Evolutionary conservation across 2,113 vertebrate species (phyloP).

Genomic region (Chloropsis cyanopogon): DNA sequence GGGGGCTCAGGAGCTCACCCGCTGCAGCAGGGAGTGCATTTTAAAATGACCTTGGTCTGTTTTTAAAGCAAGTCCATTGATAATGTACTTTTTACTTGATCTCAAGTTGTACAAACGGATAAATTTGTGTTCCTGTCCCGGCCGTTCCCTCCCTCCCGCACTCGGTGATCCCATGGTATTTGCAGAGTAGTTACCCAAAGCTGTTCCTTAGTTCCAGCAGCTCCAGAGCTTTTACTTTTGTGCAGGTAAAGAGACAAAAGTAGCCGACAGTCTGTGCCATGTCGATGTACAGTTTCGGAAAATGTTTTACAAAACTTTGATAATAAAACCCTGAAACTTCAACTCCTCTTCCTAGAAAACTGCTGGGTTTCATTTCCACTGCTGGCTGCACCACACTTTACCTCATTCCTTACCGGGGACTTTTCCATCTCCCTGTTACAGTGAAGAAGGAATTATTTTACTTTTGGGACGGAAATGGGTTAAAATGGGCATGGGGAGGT

Average conservation of each 20-base stretch:
- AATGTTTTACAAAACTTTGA: slow-evolving; percentile 92
- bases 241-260: slow-evolving; percentile 74
- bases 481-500: not conserved
- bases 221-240: slow-evolving; percentile 75
- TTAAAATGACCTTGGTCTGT: slow-evolving; percentile 71
- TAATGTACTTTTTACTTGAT: slow-evolving; percentile 79
- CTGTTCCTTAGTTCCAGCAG: slow-evolving; percentile 71
- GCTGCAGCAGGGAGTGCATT: slow-evolving; percentile 62
- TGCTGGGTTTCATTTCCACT: slow-evolving; percentile 41
- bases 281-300: slow-evolving; percentile 86
- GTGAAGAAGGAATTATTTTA: not conserved
- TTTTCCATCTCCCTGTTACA: not conserved
- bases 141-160: slow-evolving; percentile 69
- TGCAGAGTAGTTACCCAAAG: slow-evolving; percentile 71
- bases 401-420: not conserved
- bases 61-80: slow-evolving; percentile 76
- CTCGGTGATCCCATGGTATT: slow-evolving; percentile 77
- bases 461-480: not conserved
- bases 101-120: slow-evolving; percentile 77
- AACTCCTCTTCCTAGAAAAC: slow-evolving; percentile 51
- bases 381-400: not conserved
- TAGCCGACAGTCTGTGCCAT: slow-evolving; percentile 82
- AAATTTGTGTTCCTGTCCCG: slow-evolving; percentile 74
- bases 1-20: not conserved
- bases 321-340: slow-evolving; percentile 88